These are phyloP conservation scores for Haliclona indistincta DNA, from an alignment of 37 sponge, comb jelly and placozoan species.

Conservation along the genomic window DNA sequence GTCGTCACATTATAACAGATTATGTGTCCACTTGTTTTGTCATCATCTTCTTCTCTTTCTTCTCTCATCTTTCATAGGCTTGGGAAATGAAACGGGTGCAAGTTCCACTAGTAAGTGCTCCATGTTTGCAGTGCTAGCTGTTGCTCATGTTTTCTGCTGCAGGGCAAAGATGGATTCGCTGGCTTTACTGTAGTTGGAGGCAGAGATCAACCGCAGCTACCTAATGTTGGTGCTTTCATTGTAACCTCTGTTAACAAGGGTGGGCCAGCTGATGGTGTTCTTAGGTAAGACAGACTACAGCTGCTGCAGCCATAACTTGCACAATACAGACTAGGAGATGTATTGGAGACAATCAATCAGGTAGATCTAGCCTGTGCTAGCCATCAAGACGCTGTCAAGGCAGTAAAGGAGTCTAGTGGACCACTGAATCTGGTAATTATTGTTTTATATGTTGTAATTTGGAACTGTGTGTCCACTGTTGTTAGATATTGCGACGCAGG, in stretches of 20 bases:
- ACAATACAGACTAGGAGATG: too few species aligned
- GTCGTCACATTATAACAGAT: neutral
- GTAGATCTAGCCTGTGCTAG: slow-evolving; percentile 50
- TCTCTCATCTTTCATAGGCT: slow-evolving; percentile 18
- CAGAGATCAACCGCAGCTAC: slow-evolving; percentile 78
- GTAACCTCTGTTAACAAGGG: slow-evolving; percentile 61
- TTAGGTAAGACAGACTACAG: slow-evolving; percentile 73
- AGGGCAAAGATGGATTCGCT: slow-evolving; percentile 59
- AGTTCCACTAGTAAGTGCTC: slow-evolving; percentile 35
- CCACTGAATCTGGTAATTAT: slow-evolving; percentile 29
- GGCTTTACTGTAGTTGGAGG: slow-evolving; percentile 82
- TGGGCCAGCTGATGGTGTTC: slow-evolving; percentile 60
- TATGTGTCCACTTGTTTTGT: neutral
- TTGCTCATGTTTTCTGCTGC: neutral
- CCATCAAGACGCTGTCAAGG: slow-evolving; percentile 65
- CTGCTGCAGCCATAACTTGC: too few species aligned
- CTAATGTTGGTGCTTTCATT: slow-evolving; percentile 74
- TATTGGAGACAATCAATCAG: slow-evolving; percentile 69
- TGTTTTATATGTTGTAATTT: neutral
- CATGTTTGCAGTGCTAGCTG: neutral
- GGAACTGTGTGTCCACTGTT: neutral
- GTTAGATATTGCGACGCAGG: slow-evolving; percentile 30
- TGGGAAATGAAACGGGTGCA: slow-evolving; percentile 72
- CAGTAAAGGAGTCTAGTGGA: slow-evolving; percentile 65
- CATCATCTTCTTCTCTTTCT: neutral